These are phyloP conservation scores for Noctua comes DNA, from an alignment of 2,888 invertebrate genomes.

Conservation along the genomic window DNA sequence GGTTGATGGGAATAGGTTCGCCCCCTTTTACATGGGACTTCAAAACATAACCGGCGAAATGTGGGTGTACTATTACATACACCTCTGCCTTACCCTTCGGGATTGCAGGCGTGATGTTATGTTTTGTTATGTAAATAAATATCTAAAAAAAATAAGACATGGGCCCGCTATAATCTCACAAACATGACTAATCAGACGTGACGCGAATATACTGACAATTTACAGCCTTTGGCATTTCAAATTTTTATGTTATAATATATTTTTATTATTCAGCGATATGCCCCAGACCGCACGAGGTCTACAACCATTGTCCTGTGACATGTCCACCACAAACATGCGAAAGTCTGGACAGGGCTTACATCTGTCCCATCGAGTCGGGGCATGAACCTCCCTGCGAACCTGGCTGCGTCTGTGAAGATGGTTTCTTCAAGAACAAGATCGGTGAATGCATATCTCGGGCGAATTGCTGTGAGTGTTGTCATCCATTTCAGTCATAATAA, in stretches of 20 bases:
- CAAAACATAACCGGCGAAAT: background rate
- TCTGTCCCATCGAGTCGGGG: slow-evolving; percentile 37
- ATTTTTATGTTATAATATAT: background rate
- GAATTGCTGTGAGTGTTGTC: slow-evolving; percentile 49
- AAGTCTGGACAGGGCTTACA: slow-evolving; percentile 48
- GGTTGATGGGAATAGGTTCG: background rate
- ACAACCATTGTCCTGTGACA: slow-evolving; percentile 54
- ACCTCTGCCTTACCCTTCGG: too few relatives aligned
- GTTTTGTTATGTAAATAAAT: too few relatives aligned
- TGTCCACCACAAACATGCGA: slow-evolving; percentile 71
- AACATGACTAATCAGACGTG: background rate
- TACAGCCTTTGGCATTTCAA: background rate
- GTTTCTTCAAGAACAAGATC: slow-evolving; percentile 39
- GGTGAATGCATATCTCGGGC: slow-evolving; percentile 39
- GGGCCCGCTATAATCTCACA: background rate
- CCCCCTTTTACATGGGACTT: background rate
- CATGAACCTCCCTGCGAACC: slow-evolving; percentile 38
- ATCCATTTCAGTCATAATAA: background rate
- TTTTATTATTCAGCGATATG: slow-evolving; percentile 37
- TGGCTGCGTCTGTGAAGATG: slow-evolving; percentile 43
- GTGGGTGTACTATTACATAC: background rate
- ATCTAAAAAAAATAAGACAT: background rate
- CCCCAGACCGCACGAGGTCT: slow-evolving; percentile 52
- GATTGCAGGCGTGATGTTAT: too few relatives aligned
- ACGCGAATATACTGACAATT: background rate